These are phyloP conservation scores for Anthophora plumipes DNA, from an alignment of 2,888 invertebrate species.

Conservation along the genomic window DNA sequence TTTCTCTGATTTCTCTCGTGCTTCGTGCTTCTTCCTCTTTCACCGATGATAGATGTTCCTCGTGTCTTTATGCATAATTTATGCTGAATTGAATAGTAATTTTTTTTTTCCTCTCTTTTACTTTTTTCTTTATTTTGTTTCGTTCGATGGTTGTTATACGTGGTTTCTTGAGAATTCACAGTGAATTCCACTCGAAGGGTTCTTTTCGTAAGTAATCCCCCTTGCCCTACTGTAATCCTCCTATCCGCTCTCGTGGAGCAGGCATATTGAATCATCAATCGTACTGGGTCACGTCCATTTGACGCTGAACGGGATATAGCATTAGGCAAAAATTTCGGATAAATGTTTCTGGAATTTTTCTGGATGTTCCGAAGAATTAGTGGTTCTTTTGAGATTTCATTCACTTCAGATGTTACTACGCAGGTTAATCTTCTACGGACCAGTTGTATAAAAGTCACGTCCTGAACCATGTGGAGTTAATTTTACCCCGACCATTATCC, in stretches of 20 bases:
- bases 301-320: not conserved
- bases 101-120: not conserved
- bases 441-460: too few relatives aligned
- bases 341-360: too few relatives aligned
- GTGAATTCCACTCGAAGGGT: not conserved
- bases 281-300: not conserved
- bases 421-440: too few relatives aligned
- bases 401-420: too few relatives aligned
- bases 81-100: not conserved
- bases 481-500: too few relatives aligned
- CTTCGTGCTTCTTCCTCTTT: not conserved
- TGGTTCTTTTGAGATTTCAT: too few relatives aligned
- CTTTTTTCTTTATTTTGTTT: not conserved
- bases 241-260: not conserved
- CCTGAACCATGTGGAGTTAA: too few relatives aligned
- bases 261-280: slow-evolving; percentile 24
- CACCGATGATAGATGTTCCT: not conserved
- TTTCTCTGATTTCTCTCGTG: slow-evolving; percentile 18
- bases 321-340: not conserved
- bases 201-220: slow-evolving; percentile 11
- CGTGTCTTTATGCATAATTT: slow-evolving; percentile 11
- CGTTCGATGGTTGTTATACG: not conserved
- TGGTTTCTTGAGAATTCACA: not conserved
- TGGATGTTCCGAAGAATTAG: too few relatives aligned
- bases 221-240: not conserved